phyloP scores from a whole-genome alignment of 2,888 invertebrate species.

The Chrysolina oricalcia region DNA sequence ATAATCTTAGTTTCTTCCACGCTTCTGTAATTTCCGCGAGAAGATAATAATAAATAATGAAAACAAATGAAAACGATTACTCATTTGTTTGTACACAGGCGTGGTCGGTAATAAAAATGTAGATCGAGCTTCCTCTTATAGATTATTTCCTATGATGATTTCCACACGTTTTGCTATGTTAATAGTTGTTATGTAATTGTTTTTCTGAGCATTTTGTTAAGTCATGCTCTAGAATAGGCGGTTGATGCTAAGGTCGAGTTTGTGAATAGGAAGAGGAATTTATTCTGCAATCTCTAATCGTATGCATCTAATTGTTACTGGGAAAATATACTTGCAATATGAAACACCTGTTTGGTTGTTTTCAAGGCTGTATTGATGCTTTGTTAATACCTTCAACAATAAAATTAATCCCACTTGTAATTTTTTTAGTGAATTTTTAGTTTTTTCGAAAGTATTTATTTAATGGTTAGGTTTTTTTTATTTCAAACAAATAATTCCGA shows the following conservation, averaged over 20 bases:
- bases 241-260: not conserved
- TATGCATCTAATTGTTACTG: not conserved
- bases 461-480: too few species aligned
- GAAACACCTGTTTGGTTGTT: not conserved
- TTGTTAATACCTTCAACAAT: not conserved
- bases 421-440: too few species aligned
- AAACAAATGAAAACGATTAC: not conserved
- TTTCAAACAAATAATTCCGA: too few species aligned
- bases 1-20: not conserved
- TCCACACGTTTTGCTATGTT: not conserved
- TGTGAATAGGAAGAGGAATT: slow-evolving; percentile 6
- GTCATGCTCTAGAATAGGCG: slow-evolving; percentile 15
- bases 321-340: not conserved
- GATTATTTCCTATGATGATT: not conserved
- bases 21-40: not conserved
- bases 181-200: slow-evolving; percentile 4
- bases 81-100: not conserved
- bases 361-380: not conserved
- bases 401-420: too few species aligned
- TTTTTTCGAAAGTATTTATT: too few species aligned
- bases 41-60: too few species aligned
- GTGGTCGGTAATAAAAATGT: slow-evolving; percentile 19
- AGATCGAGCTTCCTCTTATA: slow-evolving; percentile 37
- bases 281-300: not conserved
- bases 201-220: not conserved